Base-by-base conservation (phyloP, 2,888 invertebrate species). In the Rotaria sp. region DNA sequence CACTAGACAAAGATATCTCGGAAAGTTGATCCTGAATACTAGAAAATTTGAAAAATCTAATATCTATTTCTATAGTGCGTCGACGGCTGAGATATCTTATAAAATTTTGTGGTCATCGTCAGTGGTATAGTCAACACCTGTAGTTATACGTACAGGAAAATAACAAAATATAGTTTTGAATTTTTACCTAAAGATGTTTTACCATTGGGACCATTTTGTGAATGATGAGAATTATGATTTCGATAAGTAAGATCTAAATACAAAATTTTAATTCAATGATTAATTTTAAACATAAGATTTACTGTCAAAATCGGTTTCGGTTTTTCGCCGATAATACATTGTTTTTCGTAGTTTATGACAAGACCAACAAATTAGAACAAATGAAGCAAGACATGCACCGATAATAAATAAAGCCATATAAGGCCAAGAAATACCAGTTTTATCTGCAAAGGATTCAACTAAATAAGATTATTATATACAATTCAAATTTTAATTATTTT, bases 351-450 rank as follows among this genome's bases (percentile, higher is more conserved):
- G 35, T 38, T 21, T 80, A 45, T 45, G n/a, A 45, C 45, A 80
- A 2, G 26, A 80, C 45, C 45, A 80, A 80, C 80, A 80, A 10
- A 80, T 26, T 80, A 80, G 15, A n/a, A 80, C 5, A 11, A 80
- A 15, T 26, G 80, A 41, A 45, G 26, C 45, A 45, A 80, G 80
- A 80, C 80, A 80, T 45, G 80, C 80, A 13, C 80, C 45, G 45
- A 80, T 41, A n/a, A 80, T n/a, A 21, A 80, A 13, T 26, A 80
- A 41, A 41, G 15, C n/a, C 11, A 45, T 26, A 45, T n/a, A 80
- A 13, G 80, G 80, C 80, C 80, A 45, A 80, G 45, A 45, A 80
- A 80, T n/a, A 45, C 80, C 45, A 41, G 80, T 45, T 80, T 80
- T 80, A 13, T 80, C 80, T 45, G 67, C 35, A 67, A 67, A 67